Conservation (phyloP, 2,797 vertebrate species). For the Gambelia wislizenii region DNA sequence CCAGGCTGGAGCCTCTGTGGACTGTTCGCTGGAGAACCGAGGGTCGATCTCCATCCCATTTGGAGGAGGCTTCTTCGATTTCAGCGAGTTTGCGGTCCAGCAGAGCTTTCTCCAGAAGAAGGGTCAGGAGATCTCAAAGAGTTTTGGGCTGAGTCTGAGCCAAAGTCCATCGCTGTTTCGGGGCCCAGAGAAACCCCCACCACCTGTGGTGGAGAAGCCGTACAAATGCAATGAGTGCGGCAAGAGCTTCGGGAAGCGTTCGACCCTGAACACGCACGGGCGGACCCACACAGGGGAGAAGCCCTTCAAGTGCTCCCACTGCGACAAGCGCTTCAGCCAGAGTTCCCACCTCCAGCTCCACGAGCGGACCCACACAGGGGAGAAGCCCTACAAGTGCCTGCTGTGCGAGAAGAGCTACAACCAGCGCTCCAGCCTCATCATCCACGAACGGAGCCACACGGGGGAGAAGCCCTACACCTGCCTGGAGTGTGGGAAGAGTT, state of each 20-base stretch:
- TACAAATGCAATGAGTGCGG: constrained; percentile 45
- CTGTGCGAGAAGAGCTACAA: constrained; percentile 59
- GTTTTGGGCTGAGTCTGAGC: background rate
- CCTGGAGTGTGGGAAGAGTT: constrained; percentile 66
- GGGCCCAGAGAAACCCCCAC: background rate
- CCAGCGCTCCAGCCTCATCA: constrained; percentile 58
- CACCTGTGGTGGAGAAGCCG: background rate
- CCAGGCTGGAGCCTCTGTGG: background rate
- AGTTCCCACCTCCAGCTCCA: constrained; percentile 66
- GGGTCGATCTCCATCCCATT: constrained; percentile 24
- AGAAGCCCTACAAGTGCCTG: constrained; percentile 69
- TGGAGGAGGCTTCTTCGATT: constrained; percentile 24
- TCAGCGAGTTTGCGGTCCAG: constrained; percentile 33
- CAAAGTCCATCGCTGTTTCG: background rate
- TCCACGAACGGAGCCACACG: constrained; percentile 48
- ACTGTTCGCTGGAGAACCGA: background rate
- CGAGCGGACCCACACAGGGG: constrained; percentile 70
- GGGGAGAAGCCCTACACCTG: constrained; percentile 51
- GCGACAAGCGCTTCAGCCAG: constrained; percentile 53
- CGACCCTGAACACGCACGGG: background rate
- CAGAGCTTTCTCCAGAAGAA: constrained; percentile 35
- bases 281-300: constrained; percentile 44
- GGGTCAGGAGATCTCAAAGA: background rate
- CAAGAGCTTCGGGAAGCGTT: constrained; percentile 43
- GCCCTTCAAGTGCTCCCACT: constrained; percentile 40